Evolutionary conservation across 2,888 invertebrate genomes (phyloP).

Genomic region (Ditula angustiorana): DNA sequence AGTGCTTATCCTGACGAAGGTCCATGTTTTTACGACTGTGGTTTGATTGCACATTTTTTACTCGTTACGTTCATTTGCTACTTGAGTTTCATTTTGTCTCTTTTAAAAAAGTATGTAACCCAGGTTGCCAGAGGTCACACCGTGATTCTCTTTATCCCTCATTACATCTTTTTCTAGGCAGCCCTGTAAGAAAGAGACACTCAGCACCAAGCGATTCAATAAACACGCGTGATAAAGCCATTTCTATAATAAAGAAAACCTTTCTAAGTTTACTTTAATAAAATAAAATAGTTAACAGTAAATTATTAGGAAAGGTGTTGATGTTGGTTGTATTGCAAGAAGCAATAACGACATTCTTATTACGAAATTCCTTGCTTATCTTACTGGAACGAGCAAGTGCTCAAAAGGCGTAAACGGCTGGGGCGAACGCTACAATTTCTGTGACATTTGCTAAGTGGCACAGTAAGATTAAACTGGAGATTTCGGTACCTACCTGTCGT

Average conservation of each 20-base stretch:
- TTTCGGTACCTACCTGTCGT: conserved; percentile 1
- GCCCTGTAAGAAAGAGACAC: background rate
- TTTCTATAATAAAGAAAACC: too few species aligned
- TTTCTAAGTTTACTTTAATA: too few species aligned
- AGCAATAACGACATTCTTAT: conserved; percentile 14
- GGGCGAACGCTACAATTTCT: conserved; percentile 54
- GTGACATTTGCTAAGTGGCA: conserved; percentile 56
- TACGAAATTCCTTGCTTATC: conserved; percentile 35
- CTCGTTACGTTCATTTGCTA: conserved; percentile 11
- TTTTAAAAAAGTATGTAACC: background rate
- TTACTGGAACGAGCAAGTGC: conserved; percentile 52
- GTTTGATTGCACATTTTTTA: conserved; percentile 24
- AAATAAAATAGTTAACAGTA: background rate
- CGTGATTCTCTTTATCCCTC: too few species aligned
- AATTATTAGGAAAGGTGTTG: background rate
- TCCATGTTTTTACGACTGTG: conserved; percentile 22
- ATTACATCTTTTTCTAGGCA: too few species aligned
- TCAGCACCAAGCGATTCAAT: too few species aligned
- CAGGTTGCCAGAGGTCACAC: too few species aligned
- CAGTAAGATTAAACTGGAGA: conserved; percentile 55
- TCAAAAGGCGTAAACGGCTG: conserved; percentile 54
- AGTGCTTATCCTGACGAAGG: conserved; percentile 12
- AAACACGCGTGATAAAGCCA: too few species aligned
- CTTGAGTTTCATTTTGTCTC: conserved; percentile 2
- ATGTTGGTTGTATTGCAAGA: conserved; percentile 20